Evolutionary conservation across 2,113 vertebrate genomes (phyloP).

Genomic region (Butastur rufipennis): DNA sequence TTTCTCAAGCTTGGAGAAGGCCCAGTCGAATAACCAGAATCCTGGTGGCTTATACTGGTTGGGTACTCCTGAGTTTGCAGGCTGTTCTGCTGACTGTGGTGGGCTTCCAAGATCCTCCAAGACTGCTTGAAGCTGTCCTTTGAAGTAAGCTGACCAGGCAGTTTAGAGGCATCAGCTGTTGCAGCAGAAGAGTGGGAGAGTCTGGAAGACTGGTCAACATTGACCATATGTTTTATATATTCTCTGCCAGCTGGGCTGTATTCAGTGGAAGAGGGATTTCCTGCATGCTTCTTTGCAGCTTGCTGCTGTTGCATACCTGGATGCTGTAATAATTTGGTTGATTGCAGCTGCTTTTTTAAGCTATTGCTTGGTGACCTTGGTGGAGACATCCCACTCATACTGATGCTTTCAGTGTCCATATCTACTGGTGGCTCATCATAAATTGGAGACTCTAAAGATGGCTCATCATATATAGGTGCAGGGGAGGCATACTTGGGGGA

Average conservation of each 20-base stretch:
- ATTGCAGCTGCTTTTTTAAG: constrained; percentile 70
- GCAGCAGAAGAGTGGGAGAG: constrained; percentile 45
- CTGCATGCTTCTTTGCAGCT: constrained; percentile 68
- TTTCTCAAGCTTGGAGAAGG: constrained; percentile 88
- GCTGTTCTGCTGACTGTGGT: constrained; percentile 83
- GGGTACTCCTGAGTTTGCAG: constrained; percentile 83
- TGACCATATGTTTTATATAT: constrained; percentile 91
- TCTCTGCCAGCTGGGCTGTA: constrained; percentile 89
- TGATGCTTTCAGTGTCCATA: constrained; percentile 82
- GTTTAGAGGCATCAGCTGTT: constrained; percentile 14
- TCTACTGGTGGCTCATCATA: constrained; percentile 88
- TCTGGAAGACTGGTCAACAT: constrained; percentile 73
- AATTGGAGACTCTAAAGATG: constrained; percentile 82
- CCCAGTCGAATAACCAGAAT: constrained; percentile 90
- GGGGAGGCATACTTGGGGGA: constrained; percentile 81
- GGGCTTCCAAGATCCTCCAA: constrained; percentile 82
- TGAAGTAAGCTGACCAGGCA: constrained; percentile 59
- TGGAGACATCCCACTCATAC: constrained; percentile 63
- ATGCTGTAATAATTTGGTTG: constrained; percentile 78
- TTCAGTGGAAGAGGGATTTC: constrained; percentile 78
- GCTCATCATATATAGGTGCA: constrained; percentile 83
- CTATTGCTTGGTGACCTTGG: constrained; percentile 75
- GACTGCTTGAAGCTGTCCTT: constrained; percentile 84
- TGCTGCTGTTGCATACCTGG: constrained; percentile 68
- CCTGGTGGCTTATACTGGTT: constrained; percentile 81